These are phyloP conservation scores for Battus philenor DNA, from an alignment of 1,140 invertebrate species.

Conservation along the genomic window DNA sequence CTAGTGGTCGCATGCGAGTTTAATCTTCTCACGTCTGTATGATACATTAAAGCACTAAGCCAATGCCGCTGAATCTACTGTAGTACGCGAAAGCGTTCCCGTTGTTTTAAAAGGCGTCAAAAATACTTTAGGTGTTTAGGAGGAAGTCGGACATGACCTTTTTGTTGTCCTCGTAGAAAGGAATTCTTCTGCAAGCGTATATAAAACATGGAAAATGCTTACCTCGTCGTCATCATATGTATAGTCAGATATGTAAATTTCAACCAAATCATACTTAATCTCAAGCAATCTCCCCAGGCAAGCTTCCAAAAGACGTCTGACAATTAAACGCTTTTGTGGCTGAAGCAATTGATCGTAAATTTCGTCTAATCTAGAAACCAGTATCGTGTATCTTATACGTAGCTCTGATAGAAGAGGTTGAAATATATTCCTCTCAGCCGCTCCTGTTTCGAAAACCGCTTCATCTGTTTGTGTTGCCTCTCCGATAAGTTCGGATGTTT, in stretches of 20 bases:
- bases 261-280: constrained; percentile 90
- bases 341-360: constrained; percentile 95
- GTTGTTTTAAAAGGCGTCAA: too few relatives aligned
- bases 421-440: constrained; percentile 78
- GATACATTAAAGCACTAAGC: too few relatives aligned
- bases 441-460: constrained; percentile 78
- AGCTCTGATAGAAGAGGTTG: constrained; percentile 78
- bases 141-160: too few relatives aligned
- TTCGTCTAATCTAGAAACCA: constrained; percentile 85
- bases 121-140: too few relatives aligned
- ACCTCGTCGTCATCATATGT: constrained; percentile 91
- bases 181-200: too few relatives aligned
- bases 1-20: too few relatives aligned
- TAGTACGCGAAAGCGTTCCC: too few relatives aligned
- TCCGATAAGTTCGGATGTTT: constrained; percentile 79
- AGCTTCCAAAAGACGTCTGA: constrained; percentile 87
- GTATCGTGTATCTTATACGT: constrained; percentile 88
- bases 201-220: constrained; percentile 19
- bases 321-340: constrained; percentile 91
- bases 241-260: constrained; percentile 89
- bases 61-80: too few relatives aligned
- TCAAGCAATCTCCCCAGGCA: constrained; percentile 87
- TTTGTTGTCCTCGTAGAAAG: too few relatives aligned
- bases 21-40: too few relatives aligned
- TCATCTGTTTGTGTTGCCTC: constrained; percentile 80